Evolutionary conservation across 2,797 vertebrate genomes (phyloP).

Genomic region (Helicolenus hilgendorfi): DNA sequence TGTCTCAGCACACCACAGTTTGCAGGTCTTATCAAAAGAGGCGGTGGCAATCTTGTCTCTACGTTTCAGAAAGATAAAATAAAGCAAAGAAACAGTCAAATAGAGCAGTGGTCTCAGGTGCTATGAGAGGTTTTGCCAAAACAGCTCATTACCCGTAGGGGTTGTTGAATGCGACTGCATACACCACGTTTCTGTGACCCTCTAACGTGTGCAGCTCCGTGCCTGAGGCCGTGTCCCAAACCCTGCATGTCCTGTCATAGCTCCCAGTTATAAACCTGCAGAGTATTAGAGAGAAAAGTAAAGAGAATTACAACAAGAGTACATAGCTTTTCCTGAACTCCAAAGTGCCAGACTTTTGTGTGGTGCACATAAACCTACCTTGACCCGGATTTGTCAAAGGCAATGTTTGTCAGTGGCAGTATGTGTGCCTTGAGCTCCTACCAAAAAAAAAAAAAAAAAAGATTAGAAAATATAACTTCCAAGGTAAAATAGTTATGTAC

Average conservation of each 20-base stretch:
- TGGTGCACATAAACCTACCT: slow-evolving; percentile 88
- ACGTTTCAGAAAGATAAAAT: slow-evolving; percentile 25
- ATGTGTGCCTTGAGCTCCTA: slow-evolving; percentile 95
- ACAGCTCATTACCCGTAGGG: slow-evolving; percentile 93
- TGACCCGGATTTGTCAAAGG: slow-evolving; percentile 98
- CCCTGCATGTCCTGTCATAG: slow-evolving; percentile 97
- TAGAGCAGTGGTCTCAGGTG: background rate
- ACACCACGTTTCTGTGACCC: slow-evolving; percentile 96
- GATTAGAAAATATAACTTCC: slow-evolving; percentile 8
- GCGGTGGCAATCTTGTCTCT: slow-evolving; percentile 98
- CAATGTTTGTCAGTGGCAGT: slow-evolving; percentile 96
- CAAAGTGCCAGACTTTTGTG: background rate
- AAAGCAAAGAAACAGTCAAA: background rate
- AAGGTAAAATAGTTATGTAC: slow-evolving; percentile 3
- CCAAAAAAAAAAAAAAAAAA: slow-evolving; percentile 28
- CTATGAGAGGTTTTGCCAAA: background rate
- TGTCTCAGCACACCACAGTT: slow-evolving; percentile 95
- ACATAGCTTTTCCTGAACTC: background rate
- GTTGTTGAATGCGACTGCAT: slow-evolving; percentile 97
- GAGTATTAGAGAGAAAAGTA: slow-evolving; percentile 12
- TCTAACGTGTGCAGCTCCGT: slow-evolving; percentile 92
- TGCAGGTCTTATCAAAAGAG: slow-evolving; percentile 98
- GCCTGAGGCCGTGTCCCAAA: slow-evolving; percentile 96
- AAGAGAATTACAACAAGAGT: background rate
- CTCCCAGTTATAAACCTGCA: slow-evolving; percentile 98